These are phyloP conservation scores for Drosophila ambigua DNA, from an alignment of 1,140 invertebrate species.

Conservation along the genomic window DNA sequence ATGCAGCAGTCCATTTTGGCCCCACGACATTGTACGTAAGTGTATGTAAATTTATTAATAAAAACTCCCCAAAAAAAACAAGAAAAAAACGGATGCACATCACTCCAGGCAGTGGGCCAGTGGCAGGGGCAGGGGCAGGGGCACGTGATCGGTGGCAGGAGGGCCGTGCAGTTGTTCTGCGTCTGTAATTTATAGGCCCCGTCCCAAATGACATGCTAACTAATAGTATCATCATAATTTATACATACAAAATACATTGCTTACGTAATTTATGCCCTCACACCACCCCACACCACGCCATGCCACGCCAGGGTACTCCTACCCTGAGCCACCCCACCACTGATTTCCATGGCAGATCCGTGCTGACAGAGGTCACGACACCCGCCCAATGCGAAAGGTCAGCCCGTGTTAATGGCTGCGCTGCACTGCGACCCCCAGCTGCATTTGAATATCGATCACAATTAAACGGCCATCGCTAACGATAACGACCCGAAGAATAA, in stretches of 20 bases:
- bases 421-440: conserved; percentile 36
- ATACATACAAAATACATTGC: conserved; percentile 70
- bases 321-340: neutral
- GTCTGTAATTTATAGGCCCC: conserved; percentile 66
- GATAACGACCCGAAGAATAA: neutral
- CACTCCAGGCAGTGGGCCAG: neutral
- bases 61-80: conserved; percentile 52
- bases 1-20: neutral
- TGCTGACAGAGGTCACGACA: conserved; percentile 72
- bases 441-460: conserved; percentile 56
- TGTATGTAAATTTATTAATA: conserved; percentile 77
- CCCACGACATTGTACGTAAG: conserved; percentile 10
- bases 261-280: conserved; percentile 68
- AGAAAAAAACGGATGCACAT: conserved; percentile 37
- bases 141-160: too few species aligned
- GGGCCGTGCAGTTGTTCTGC: conserved; percentile 60
- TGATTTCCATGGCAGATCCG: conserved; percentile 39
- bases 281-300: conserved; percentile 8
- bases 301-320: neutral
- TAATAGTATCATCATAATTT: conserved; percentile 82
- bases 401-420: conserved; percentile 51
- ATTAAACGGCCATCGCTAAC: conserved; percentile 28
- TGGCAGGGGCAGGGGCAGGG: neutral
- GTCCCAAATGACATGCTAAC: conserved; percentile 75
- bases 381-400: conserved; percentile 35